Base-by-base conservation (phyloP, 2,888 invertebrate genomes). In the Conops quadrifasciatus region DNA sequence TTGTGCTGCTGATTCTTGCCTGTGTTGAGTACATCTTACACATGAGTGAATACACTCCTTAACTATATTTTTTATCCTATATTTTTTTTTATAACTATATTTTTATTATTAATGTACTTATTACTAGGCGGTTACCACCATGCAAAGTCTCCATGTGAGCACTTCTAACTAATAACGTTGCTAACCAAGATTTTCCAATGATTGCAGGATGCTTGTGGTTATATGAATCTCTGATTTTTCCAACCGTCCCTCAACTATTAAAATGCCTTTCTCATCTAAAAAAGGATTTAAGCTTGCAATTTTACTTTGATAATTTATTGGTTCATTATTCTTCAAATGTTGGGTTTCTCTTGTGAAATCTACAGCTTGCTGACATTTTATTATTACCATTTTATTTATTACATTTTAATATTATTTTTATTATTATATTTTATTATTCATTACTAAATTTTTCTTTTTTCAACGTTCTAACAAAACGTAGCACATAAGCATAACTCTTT, bases 11-110 rank as follows among this genome's bases (percentile, higher is more conserved):
- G 13, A n/a, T 45, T 53, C 19, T 5, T 53, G 51, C 19, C 16
- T 53, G 43, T 59, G 59, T 45, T 53, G 36, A 15, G 45, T 21
- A 24, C 70, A 70, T 7, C 30, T 28, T 16, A 28, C 36, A 26
- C 13, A 60, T 7, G 3, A 30, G 9, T 2, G 15, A 1, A 28
- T 30, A 3, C 1, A n/a, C 26, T 30, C 16, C 5, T 47, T 58
- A 15, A 59, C 24, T 26, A 16, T 11, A 47, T 67, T 45, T 59
- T 59, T 60, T 56, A 30, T 11, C 26, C 47, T n/a, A n/a, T n/a
- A n/a, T n/a, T n/a, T n/a, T n/a, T n/a, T n/a, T 30, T n/a, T 64
- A 19, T 15, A 70, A 58, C 70, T 64, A 70, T 21, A 51, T 56
- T 15, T 70, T 58, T 45, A 21, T 26, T 28, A 47, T 47, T 28